phyloP scores from a whole-genome alignment of 2,888 invertebrate genomes.

The Peribatodes rhomboidaria region DNA sequence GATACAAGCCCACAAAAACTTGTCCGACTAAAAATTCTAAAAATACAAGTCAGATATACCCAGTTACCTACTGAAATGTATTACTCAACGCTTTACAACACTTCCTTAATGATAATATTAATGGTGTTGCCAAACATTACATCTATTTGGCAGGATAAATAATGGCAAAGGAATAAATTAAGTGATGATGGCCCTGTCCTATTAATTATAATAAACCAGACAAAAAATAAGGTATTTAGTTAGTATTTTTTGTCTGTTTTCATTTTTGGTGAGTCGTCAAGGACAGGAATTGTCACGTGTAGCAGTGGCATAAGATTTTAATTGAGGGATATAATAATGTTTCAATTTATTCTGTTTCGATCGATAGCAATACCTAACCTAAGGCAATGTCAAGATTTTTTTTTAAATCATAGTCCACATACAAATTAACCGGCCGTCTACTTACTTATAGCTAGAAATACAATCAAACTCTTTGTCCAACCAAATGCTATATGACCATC shows the following conservation, averaged over 20 bases:
- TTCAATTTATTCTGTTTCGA: too few relatives aligned
- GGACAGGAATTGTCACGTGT: background rate
- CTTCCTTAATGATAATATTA: constrained; percentile 14
- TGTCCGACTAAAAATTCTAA: background rate
- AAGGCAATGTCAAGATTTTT: too few relatives aligned
- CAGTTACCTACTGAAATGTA: constrained; percentile 18
- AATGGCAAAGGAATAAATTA: constrained; percentile 4
- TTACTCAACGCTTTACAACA: constrained; percentile 2
- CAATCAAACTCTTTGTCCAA: too few relatives aligned
- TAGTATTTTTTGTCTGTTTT: background rate
- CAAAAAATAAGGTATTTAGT: background rate
- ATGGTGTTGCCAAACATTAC: constrained; percentile 1
- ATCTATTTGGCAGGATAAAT: constrained; percentile 1
- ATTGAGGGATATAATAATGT: too few relatives aligned
- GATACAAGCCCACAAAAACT: background rate
- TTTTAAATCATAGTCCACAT: too few relatives aligned
- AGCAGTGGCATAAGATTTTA: too few relatives aligned
- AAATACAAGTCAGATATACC: background rate
- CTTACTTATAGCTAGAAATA: too few relatives aligned
- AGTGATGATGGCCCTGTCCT: background rate
- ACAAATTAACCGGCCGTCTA: too few relatives aligned
- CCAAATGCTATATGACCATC: too few relatives aligned
- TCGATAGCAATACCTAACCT: too few relatives aligned
- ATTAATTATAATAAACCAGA: constrained; percentile 5
- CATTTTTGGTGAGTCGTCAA: background rate